Evolutionary conservation across 2,888 invertebrate species (phyloP).

Genomic region (Chydorus sphaericus): DNA sequence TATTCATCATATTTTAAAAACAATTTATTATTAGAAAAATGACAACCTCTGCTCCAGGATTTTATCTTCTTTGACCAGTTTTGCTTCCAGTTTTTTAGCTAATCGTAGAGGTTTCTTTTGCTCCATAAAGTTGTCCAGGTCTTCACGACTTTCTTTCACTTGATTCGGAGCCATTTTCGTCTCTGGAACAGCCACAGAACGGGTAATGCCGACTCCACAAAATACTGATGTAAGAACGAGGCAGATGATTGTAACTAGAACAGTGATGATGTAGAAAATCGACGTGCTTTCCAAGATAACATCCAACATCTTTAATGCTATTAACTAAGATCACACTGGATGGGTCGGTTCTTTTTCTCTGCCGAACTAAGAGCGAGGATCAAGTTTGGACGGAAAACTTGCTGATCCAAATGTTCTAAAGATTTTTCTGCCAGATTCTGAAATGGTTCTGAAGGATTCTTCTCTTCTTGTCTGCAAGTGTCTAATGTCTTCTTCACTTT

Average conservation of each 20-base stretch:
- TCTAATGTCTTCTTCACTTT: neutral
- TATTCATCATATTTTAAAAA: too few species aligned
- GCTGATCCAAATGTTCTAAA: neutral
- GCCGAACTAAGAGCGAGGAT: neutral
- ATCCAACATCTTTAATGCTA: neutral
- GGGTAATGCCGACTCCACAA: neutral
- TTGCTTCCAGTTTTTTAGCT: neutral
- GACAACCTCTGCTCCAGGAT: neutral
- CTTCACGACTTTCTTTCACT: neutral
- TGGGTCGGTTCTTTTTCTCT: neutral
- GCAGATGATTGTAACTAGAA: neutral
- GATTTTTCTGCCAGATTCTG: neutral
- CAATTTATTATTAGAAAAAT: too few species aligned
- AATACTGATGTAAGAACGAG: neutral
- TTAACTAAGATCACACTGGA: neutral
- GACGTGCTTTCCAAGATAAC: neutral
- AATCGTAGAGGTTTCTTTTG: neutral
- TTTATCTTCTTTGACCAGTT: neutral
- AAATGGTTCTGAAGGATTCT: neutral
- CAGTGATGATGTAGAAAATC: neutral
- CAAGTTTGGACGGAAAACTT: too few species aligned
- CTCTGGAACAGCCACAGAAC: neutral
- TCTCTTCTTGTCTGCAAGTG: neutral
- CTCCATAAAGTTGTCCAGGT: neutral
- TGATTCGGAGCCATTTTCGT: neutral